phyloP scores from a whole-genome alignment of 1,140 invertebrate species.

The Delia radicum region DNA sequence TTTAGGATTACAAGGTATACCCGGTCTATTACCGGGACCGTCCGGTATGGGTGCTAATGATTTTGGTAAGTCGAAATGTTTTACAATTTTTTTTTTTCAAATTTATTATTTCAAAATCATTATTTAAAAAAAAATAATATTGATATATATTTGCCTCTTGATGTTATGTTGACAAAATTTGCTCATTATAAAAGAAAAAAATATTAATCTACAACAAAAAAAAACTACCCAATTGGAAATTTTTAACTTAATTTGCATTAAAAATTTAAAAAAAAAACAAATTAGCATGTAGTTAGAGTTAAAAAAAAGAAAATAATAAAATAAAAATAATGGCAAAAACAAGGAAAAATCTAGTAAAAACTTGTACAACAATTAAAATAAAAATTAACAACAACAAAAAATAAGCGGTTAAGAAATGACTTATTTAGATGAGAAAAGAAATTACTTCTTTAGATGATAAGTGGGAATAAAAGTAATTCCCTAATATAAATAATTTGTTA shows the following conservation, averaged over 20 bases:
- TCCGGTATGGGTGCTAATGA: constrained; percentile 76
- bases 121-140: neutral
- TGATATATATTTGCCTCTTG: constrained; percentile 25
- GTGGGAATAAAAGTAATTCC: no score
- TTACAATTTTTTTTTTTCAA: neutral
- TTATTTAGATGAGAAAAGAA: no score
- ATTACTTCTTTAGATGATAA: no score
- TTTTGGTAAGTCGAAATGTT: constrained; percentile 70
- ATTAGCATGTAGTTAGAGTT: neutral
- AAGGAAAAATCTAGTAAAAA: no score
- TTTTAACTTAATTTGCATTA: constrained; percentile 1
- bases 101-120: neutral
- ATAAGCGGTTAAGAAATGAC: no score
- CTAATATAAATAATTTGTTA: no score
- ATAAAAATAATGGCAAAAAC: neutral
- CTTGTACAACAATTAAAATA: no score
- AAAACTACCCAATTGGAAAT: constrained; percentile 12
- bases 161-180: constrained; percentile 24
- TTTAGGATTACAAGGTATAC: constrained; percentile 71
- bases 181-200: neutral
- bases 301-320: neutral
- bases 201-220: neutral
- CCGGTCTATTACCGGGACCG: constrained; percentile 76
- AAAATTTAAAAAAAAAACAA: neutral
- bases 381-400: no score